A percentile compares a stretch with the other conserved stretches of the same genome.
These are phyloP conservation scores for Vulpes lagopus DNA, from an alignment of 2,113 vertebrate genomes.

Conservation along the genomic window DNA sequence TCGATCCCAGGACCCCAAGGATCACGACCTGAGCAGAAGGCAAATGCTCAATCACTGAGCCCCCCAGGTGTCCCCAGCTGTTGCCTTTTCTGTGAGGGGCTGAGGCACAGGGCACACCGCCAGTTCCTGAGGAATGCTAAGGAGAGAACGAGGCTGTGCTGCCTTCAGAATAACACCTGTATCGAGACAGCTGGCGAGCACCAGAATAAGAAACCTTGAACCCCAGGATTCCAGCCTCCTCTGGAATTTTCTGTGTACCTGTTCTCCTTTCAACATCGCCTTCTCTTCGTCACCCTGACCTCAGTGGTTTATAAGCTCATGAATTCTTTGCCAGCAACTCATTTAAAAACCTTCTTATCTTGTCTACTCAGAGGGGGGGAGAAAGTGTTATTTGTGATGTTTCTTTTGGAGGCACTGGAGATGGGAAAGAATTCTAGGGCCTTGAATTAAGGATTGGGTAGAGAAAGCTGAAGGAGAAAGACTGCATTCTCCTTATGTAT, in stretches of 20 bases:
- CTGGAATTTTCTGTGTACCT: slow-evolving; percentile 29
- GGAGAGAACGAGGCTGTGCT: not conserved
- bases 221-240: not conserved
- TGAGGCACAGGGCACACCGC: not conserved
- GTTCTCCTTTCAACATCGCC: not conserved
- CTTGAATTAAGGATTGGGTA: not conserved
- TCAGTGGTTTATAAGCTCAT: slow-evolving; percentile 56
- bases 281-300: slow-evolving; percentile 30
- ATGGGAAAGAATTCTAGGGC: slow-evolving; percentile 34
- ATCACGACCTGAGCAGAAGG: too few relatives aligned
- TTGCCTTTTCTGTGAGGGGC: not conserved
- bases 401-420: slow-evolving; percentile 44
- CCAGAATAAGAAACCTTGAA: not conserved
- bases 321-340: slow-evolving; percentile 64
- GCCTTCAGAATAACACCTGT: not conserved
- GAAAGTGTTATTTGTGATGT: not conserved
- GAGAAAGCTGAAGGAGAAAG: not conserved
- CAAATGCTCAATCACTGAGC: too few relatives aligned
- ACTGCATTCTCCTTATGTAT: not conserved
- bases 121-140: not conserved
- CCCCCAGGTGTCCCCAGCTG: not conserved
- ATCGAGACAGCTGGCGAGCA: not conserved
- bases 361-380: slow-evolving; percentile 8
- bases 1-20: too few relatives aligned
- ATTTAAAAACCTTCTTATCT: slow-evolving; percentile 69